These are phyloP conservation scores for Conops quadrifasciatus DNA, from an alignment of 2,888 invertebrate genomes.

Conservation along the genomic window DNA sequence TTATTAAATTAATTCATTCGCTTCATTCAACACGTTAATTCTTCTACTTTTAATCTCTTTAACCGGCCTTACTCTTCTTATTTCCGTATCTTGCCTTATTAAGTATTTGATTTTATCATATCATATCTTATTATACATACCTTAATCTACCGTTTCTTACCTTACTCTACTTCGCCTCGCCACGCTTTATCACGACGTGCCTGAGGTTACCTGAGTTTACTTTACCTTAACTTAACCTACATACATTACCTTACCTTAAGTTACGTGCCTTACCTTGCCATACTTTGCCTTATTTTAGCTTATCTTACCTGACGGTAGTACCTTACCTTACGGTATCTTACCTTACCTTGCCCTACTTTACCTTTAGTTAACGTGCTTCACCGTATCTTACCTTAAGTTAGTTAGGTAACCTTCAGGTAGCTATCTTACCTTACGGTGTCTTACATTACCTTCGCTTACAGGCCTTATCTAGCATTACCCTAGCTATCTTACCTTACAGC, in stretches of 20 bases:
- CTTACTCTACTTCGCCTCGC: background rate
- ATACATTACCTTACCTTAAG: no score
- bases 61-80: background rate
- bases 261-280: background rate
- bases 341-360: background rate
- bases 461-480: no score
- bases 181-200: background rate
- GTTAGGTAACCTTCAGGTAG: no score
- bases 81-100: background rate
- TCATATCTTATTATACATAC: background rate
- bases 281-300: background rate
- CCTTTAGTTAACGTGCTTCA: background rate
- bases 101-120: background rate
- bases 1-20: no score
- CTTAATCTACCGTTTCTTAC: background rate
- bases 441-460: background rate
- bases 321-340: constrained; percentile 6
- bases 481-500: constrained; percentile 4
- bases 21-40: no score
- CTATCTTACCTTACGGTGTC: background rate
- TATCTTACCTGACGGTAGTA: constrained; percentile 8
- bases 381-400: background rate
- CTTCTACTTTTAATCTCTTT: background rate
- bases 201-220: background rate
- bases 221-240: constrained; percentile 2